phyloP scores from a whole-genome alignment of 1,140 invertebrate genomes.

The Drosophila malerkotliana region DNA sequence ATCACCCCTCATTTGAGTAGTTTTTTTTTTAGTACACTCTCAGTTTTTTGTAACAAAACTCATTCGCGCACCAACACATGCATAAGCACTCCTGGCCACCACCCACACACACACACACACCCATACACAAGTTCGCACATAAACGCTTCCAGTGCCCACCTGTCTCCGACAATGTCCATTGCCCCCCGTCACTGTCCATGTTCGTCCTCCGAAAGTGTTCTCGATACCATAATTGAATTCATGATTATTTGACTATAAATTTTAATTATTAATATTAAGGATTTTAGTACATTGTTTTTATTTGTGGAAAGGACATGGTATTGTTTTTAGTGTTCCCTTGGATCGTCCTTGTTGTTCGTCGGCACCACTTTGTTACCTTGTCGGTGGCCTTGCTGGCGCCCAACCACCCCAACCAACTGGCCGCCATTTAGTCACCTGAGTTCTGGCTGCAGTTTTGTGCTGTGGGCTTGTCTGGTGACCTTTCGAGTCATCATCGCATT shows the following conservation, averaged over 20 bases:
- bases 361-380: conserved; percentile 46
- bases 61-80: conserved; percentile 31
- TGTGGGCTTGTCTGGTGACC: conserved; percentile 69
- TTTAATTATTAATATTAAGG: no score
- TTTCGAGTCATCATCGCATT: conserved; percentile 71
- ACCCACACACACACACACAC: conserved; percentile 37
- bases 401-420: not conserved
- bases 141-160: conserved; percentile 6
- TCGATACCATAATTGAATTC: not conserved
- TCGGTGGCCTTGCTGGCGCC: conserved; percentile 43
- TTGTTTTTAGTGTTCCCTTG: conserved; percentile 9
- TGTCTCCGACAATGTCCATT: conserved; percentile 4
- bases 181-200: conserved; percentile 16
- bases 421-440: conserved; percentile 15
- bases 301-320: not conserved
- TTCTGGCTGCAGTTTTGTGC: conserved; percentile 15
- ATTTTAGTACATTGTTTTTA: no score
- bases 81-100: conserved; percentile 32
- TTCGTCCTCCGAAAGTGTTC: conserved; percentile 31
- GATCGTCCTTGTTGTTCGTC: conserved; percentile 20
- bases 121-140: conserved; percentile 5
- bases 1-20: conserved; percentile 59
- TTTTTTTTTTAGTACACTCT: conserved; percentile 35
- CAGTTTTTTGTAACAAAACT: conserved; percentile 33
- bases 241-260: not conserved